phyloP scores from a whole-genome alignment of 2,797 vertebrate species.

The Anguilla anguilla region DNA sequence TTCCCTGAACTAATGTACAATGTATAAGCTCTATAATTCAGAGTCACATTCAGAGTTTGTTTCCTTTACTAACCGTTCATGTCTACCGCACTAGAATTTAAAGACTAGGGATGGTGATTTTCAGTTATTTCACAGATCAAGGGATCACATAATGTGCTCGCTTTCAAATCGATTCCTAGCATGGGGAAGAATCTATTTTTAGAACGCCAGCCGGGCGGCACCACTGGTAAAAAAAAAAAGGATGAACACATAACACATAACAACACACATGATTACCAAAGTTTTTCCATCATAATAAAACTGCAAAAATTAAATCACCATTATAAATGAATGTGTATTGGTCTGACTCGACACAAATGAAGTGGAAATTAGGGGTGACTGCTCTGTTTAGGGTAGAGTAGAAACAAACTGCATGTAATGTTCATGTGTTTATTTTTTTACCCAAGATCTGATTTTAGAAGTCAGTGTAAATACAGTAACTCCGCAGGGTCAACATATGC shows the following conservation, averaged over 20 bases:
- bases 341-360: no score
- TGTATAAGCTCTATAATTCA: neutral
- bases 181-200: no score
- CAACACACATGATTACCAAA: no score
- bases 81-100: neutral
- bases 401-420: neutral
- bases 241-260: no score
- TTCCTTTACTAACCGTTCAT: neutral
- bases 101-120: neutral
- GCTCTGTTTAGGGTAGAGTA: neutral
- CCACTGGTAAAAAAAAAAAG: no score
- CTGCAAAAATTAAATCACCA: no score
- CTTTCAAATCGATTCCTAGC: no score
- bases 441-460: neutral
- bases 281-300: no score
- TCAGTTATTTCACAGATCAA: no score
- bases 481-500: neutral
- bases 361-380: neutral
- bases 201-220: no score
- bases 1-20: neutral
- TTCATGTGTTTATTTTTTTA: neutral
- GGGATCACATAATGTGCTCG: no score
- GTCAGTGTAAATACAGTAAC: neutral
- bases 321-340: no score
- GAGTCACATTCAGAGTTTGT: neutral